Conservation (phyloP, 2,797 vertebrate species). For the Crax fasciolata region DNA sequence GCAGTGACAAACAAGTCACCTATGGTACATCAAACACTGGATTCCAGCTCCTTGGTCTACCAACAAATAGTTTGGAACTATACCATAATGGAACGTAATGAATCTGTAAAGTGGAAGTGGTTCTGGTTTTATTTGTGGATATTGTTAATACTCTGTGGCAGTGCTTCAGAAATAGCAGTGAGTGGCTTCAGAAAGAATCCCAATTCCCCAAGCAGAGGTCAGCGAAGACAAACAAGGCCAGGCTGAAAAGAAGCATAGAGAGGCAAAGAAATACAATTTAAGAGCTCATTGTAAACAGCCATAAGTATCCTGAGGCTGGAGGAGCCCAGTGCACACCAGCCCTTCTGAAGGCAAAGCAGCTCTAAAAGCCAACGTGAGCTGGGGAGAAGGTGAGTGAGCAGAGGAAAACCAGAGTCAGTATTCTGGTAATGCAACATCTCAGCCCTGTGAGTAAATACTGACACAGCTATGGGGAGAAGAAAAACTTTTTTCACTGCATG, state of each 20-base stretch:
- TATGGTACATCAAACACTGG: neutral
- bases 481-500: neutral
- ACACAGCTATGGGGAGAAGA: neutral
- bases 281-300: neutral
- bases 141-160: neutral
- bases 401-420: neutral
- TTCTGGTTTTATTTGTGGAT: neutral
- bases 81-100: neutral
- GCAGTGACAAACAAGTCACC: neutral
- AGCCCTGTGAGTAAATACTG: neutral
- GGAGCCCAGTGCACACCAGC: neutral
- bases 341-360: neutral
- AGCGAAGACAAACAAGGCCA: neutral
- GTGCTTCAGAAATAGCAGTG: slow-evolving; percentile 31
- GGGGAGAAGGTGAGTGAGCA: neutral
- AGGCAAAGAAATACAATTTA: neutral
- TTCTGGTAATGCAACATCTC: neutral
- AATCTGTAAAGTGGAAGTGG: neutral
- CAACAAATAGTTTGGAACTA: neutral
- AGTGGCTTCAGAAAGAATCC: neutral
- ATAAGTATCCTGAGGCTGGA: neutral
- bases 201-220: slow-evolving; percentile 4
- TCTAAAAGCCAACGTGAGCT: neutral
- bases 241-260: neutral
- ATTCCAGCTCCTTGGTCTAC: neutral